Evolutionary conservation across 37 sponge, comb jelly and placozoan species (phyloP), one percentile per base, ranked within the genome.

Genomic region (Tethya wilhelma): DNA sequence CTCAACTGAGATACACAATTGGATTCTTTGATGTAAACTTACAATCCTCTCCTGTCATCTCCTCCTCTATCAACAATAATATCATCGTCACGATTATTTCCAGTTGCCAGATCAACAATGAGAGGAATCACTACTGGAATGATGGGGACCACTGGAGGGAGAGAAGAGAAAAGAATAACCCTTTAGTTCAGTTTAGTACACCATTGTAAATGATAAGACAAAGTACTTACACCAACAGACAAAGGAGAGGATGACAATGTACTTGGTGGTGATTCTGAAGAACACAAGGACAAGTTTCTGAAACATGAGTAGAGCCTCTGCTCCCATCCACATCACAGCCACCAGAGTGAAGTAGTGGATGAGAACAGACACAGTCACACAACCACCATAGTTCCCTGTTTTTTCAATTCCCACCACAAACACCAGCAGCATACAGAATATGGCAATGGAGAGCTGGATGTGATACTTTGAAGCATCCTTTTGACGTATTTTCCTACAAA

Each of bases 191-290:
- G n/a, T n/a, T n/a, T n/a, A n/a, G n/a, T n/a, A n/a, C n/a, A n/a
- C n/a, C n/a, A n/a, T n/a, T n/a, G n/a, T n/a, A n/a, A n/a, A n/a
- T n/a, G n/a, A n/a, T n/a, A n/a, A n/a, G n/a, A n/a, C n/a, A n/a
- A n/a, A n/a, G n/a, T 31, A 40, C 70, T 69, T 77, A 85, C 86
- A 85, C 86, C 86, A 85, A 32, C 86, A 75, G 25, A 85, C 25
- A 7, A 85, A 22, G 30, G 78, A 85, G 3, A 64, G 41, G 26
- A 53, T 67, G 26, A 85, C 42, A n/a, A 59, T 49, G 30, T 37
- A 53, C 8, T 23, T 64, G 9, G 20, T 66, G 8, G 67, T 78
- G 55, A 71, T 44, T 37, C 31, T 80, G n/a, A 38, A 28, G 45
- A 85, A 85, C 23, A 85, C 86, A 55, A 85, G 25, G 40, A 78